These are phyloP conservation scores for Sebastes hopkinsi DNA, from an alignment of 2,797 vertebrate genomes.

Conservation along the genomic window DNA sequence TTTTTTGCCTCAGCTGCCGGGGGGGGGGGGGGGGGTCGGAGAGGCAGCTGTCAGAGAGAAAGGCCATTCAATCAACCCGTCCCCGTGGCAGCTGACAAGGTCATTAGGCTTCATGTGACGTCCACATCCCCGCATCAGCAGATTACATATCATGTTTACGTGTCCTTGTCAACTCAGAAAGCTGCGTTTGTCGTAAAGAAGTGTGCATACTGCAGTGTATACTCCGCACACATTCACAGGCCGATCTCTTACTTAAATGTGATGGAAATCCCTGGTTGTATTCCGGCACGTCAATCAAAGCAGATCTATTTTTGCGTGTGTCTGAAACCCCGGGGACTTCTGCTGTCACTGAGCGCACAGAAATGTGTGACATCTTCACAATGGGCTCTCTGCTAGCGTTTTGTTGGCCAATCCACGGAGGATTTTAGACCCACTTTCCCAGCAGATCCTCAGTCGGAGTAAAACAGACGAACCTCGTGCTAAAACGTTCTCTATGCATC, in stretches of 20 bases:
- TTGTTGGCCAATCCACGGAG: slow-evolving; percentile 27
- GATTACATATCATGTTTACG: slow-evolving; percentile 33
- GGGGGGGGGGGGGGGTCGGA: background rate
- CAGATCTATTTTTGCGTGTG: slow-evolving; percentile 61
- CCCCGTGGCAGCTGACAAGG: slow-evolving; percentile 59
- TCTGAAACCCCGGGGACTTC: slow-evolving; percentile 40
- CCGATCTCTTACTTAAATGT: background rate
- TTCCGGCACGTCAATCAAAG: slow-evolving; percentile 48
- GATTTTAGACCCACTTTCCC: slow-evolving; percentile 59
- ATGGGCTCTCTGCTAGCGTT: slow-evolving; percentile 33
- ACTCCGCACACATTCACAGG: background rate
- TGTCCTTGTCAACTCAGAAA: slow-evolving; percentile 11
- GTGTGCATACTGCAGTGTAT: too few relatives aligned
- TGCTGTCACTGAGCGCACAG: slow-evolving; percentile 35
- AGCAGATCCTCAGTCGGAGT: slow-evolving; percentile 30
- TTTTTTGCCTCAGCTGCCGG: slow-evolving; percentile 29
- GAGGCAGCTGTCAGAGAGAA: slow-evolving; percentile 59
- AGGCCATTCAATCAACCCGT: slow-evolving; percentile 53
- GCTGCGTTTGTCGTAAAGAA: background rate
- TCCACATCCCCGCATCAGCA: slow-evolving; percentile 42
- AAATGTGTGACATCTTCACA: slow-evolving; percentile 65
- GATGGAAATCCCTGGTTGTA: slow-evolving; percentile 36
- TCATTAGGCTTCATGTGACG: slow-evolving; percentile 49
- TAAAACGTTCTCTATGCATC: background rate
- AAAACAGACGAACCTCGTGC: slow-evolving; percentile 20